Evolutionary conservation across 2,888 invertebrate genomes (phyloP), one percentile per base, ranked within the genome.

Genomic region (Sturmia bella): DNA sequence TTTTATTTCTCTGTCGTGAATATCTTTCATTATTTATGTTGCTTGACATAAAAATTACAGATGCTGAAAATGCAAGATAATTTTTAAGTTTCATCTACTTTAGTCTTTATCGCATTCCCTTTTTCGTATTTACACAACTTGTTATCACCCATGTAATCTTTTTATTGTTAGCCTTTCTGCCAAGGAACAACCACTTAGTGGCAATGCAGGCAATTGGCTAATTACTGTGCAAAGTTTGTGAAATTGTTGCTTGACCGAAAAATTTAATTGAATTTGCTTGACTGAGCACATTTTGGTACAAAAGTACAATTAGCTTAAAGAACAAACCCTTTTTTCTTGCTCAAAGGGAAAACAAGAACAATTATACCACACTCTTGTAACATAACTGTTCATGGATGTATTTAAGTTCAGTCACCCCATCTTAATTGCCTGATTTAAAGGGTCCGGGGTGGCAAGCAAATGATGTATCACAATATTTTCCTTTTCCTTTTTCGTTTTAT

Each of bases 161-260:
- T 74, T 77, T 39, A 77, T 63, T 74, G 63, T 56, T 57, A 68
- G 5, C 27, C 57, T 21, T 63, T 24, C 48, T 68, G 21, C 2
- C 37, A 24, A 56, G 39, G 37, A 54, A 56, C 63, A 63, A 41
- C 48, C 69, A 78, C 74, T 74, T 78, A 74, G 82, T 75, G 82
- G 74, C 57, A 70, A 54, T 70, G 56, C 54, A 83, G 73, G 75
- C 76, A 83, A 84, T 85, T 87, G 88, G 87, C 88, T 89, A 89
- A 89, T 89, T 89, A 88, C 88, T 89, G 88, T 88, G 85, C 86
- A 89, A 87, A 87, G 86, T 87, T 88, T 86, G 87, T 86, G 84
- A 86, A 88, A 86, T 87, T 89, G 89, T 85, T 87, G 88, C 85
- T 81, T 84, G 86, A 85, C 82, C 87, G 84, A 85, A 80, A 83